phyloP scores from a whole-genome alignment of 2,797 vertebrate species.

The Salmo trutta region DNA sequence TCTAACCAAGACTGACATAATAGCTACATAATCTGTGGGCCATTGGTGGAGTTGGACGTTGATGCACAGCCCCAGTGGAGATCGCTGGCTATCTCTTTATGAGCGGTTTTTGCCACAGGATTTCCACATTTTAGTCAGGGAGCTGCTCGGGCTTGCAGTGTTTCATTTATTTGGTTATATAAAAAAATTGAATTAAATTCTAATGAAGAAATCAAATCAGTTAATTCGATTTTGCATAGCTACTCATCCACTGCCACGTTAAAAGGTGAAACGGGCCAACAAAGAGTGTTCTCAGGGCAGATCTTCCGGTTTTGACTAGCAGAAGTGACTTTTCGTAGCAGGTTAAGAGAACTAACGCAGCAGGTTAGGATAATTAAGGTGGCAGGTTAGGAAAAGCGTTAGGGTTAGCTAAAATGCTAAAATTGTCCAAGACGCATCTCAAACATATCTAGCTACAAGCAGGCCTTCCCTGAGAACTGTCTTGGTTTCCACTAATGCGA shows the following conservation, averaged over 20 bases:
- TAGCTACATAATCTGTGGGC: neutral
- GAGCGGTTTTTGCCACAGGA: neutral
- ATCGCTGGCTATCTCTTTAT: neutral
- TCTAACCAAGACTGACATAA: neutral
- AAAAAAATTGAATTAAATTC: neutral
- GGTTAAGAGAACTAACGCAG: no score
- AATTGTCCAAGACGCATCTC: no score
- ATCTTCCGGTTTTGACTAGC: no score
- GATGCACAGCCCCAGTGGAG: neutral
- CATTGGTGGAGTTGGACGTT: neutral
- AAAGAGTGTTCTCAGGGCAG: no score
- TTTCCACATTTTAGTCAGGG: slow-evolving; percentile 34
- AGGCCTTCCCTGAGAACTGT: no score
- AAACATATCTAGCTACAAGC: no score
- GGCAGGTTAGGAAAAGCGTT: no score
- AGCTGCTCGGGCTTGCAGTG: slow-evolving; percentile 8
- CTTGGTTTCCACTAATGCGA: no score
- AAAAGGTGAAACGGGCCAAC: neutral
- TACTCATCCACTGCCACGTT: neutral
- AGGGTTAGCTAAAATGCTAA: no score
- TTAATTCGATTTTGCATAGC: neutral
- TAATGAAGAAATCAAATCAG: slow-evolving; percentile 13
- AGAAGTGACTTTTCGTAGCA: no score
- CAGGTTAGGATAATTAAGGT: no score
- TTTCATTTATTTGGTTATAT: neutral